Evolutionary conservation across 2,888 invertebrate genomes (phyloP), one percentile per base, ranked within the genome.

Genomic region (Loripinus fragilis): DNA sequence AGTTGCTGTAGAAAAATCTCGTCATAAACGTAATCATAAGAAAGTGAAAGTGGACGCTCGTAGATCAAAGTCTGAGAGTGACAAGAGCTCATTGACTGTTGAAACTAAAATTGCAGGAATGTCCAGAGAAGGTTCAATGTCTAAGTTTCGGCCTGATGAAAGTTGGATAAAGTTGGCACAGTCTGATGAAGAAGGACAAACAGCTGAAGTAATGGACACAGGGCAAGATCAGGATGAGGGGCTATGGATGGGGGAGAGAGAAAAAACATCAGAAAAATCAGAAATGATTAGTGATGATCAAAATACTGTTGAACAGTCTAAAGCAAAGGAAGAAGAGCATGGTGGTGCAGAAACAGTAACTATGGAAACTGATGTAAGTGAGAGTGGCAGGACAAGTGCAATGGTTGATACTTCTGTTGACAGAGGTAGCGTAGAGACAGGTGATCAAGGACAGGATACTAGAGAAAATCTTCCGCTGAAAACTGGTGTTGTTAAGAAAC

Each of bases 391-490:
- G 41, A 10, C 68, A 17, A 41, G 25, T 30, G 33, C 20, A n/a
- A n/a, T 3, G 1, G 25, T 35, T n/a, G 33, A 28, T 23, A 12
- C 45, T 23, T 15, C 15, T 28, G 20, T 45, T 48, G 48, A n/a
- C 41, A 42, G 41, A 30, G 28, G 33, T 20, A 20, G 33, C 33
- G 30, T 20, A 30, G n/a, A 23, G 17, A 0, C 70, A 35, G 30
- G 45, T 15, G 78, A 85, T 12, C 33, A 72, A n/a, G 80, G 85
- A 67, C 89, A 88, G 72, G 95, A 95, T 87, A 94, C 95, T 83
- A 95, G 95, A 83, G 95, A 95, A 87, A 95, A 95, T 79, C 95
- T 95, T 86, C 95, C 96, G 45, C 95, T 96, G 95, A 95, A 95
- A 92, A 95, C 95, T 0, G 96, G 96, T 2, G 96, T 96, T 0